phyloP scores from a whole-genome alignment of 2,113 vertebrate species.

The Chloropsis cyanopogon region DNA sequence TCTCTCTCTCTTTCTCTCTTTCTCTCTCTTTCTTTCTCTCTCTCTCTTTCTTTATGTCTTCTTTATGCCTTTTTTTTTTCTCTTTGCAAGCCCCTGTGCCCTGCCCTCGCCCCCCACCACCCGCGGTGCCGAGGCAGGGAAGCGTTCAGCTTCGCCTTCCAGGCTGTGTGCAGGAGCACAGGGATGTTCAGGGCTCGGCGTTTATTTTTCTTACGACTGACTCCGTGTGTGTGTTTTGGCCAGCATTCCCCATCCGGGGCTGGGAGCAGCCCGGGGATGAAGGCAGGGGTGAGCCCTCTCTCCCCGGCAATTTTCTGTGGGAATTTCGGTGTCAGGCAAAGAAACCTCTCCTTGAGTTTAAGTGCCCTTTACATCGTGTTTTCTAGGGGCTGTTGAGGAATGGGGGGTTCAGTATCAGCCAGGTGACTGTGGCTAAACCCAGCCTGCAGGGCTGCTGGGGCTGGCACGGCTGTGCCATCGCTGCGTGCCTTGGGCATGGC shows the following conservation, averaged over 20 bases:
- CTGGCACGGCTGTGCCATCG: background rate
- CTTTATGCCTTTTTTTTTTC: fast-evolving
- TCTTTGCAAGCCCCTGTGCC: background rate
- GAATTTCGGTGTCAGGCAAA: background rate
- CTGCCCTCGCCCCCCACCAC: background rate
- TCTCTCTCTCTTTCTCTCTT: background rate
- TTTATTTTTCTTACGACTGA: conserved; percentile 1
- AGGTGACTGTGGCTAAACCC: background rate
- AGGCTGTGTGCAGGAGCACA: background rate
- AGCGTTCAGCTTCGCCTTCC: background rate
- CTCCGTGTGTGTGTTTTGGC: conserved; percentile 23
- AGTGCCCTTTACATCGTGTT: fast-evolving
- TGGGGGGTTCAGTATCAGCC: fast-evolving
- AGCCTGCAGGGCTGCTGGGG: background rate
- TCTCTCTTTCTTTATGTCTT: too few relatives aligned
- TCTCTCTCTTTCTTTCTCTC: too few relatives aligned
- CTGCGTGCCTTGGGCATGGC: fast-evolving
- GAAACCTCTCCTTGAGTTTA: background rate
- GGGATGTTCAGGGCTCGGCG: background rate
- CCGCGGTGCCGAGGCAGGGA: background rate
- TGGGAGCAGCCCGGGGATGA: background rate
- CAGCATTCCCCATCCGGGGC: background rate
- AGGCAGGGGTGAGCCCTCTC: background rate
- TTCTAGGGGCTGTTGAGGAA: background rate
- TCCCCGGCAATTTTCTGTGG: background rate